Percentiles rank a stretch among this genome's conserved stretches.
These are phyloP conservation scores for Lochmaea capreae DNA, from an alignment of 2,888 invertebrate genomes.

Conservation along the genomic window DNA sequence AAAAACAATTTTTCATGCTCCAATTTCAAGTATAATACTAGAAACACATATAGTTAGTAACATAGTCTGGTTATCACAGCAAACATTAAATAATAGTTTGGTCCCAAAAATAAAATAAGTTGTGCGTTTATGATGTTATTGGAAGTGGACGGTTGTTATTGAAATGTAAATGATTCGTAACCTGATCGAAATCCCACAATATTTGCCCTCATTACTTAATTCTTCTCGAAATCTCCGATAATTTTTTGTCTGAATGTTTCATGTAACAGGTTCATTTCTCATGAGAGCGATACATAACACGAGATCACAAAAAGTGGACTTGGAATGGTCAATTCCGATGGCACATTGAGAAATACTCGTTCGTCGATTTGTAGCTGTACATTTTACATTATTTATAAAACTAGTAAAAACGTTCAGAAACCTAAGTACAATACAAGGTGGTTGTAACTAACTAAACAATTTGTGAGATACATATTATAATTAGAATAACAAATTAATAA, in stretches of 20 bases:
- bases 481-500: too few species aligned
- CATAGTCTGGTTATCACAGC: too few species aligned
- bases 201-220: constrained; percentile 32
- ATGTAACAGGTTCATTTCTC: constrained; percentile 46
- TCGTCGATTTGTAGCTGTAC: constrained; percentile 46
- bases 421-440: constrained; percentile 46
- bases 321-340: constrained; percentile 42
- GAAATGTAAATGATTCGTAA: constrained; percentile 7
- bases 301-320: constrained; percentile 43
- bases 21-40: too few species aligned
- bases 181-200: constrained; percentile 16
- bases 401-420: constrained; percentile 45
- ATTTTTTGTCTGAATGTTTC: constrained; percentile 33
- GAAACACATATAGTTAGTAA: too few species aligned
- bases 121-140: neutral
- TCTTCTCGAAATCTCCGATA: constrained; percentile 33
- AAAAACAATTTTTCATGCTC: too few species aligned
- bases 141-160: neutral
- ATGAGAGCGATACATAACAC: constrained; percentile 43
- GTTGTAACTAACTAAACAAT: too few species aligned
- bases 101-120: neutral
- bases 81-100: too few species aligned
- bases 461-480: too few species aligned
- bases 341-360: constrained; percentile 46
- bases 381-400: constrained; percentile 49